phyloP scores from a whole-genome alignment of 2,888 invertebrate genomes.

The Gymnosoma rotundatum region DNA sequence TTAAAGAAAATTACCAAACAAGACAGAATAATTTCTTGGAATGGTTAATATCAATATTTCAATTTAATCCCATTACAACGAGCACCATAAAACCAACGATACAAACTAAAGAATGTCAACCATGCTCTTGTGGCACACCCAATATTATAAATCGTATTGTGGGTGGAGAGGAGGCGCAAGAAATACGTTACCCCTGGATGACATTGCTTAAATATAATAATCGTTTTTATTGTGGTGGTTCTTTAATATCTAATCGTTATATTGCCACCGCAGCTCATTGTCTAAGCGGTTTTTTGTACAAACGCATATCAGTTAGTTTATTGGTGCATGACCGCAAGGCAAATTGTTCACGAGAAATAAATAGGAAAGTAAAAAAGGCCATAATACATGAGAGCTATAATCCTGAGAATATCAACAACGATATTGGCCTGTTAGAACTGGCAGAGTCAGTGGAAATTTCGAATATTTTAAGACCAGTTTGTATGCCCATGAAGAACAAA shows the following conservation, averaged over 20 bases:
- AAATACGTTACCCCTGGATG: slow-evolving; percentile 88
- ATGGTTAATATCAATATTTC: slow-evolving; percentile 76
- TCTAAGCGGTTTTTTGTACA: slow-evolving; percentile 84
- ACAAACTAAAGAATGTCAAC: slow-evolving; percentile 74
- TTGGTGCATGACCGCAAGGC: slow-evolving; percentile 82
- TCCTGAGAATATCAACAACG: slow-evolving; percentile 89
- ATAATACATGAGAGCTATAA: slow-evolving; percentile 87
- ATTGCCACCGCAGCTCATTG: slow-evolving; percentile 92
- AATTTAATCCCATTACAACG: slow-evolving; percentile 64
- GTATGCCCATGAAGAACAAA: slow-evolving; percentile 84
- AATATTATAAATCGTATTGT: slow-evolving; percentile 88
- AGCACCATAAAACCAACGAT: slow-evolving; percentile 19
- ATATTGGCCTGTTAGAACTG: slow-evolving; percentile 89
- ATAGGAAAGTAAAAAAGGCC: slow-evolving; percentile 77
- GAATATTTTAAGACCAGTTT: slow-evolving; percentile 88
- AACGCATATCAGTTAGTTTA: slow-evolving; percentile 85
- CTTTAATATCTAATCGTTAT: slow-evolving; percentile 88
- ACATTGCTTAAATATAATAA: slow-evolving; percentile 84
- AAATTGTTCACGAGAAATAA: slow-evolving; percentile 38
- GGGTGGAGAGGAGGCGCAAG: slow-evolving; percentile 89
- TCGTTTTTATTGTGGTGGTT: slow-evolving; percentile 89
- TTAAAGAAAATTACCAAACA: slow-evolving; percentile 6
- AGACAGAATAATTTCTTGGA: slow-evolving; percentile 76
- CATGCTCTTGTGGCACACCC: slow-evolving; percentile 86
- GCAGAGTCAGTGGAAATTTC: slow-evolving; percentile 84